Evolutionary conservation across 2,888 invertebrate genomes (phyloP).

Genomic region (Syrphus vitripennis): DNA sequence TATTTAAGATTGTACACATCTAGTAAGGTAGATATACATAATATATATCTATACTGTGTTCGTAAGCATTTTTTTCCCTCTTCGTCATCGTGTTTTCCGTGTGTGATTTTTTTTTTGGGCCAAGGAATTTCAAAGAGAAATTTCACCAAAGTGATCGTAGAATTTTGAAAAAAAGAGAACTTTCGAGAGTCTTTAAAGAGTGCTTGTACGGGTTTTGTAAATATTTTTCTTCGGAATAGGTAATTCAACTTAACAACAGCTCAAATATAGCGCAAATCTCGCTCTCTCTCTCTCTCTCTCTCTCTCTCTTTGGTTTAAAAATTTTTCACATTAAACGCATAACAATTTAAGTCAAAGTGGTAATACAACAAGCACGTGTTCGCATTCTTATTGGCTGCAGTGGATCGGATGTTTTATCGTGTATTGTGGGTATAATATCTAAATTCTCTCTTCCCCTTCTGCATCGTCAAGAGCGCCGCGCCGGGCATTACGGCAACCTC

Average conservation of each 20-base stretch:
- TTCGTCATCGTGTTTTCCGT: constrained; percentile 6
- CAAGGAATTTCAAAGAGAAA: constrained; percentile 55
- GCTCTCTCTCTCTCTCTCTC: not conserved
- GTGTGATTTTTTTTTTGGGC: not conserved
- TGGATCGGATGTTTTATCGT: constrained; percentile 68
- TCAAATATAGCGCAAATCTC: not conserved
- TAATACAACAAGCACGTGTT: constrained; percentile 65
- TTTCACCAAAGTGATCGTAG: constrained; percentile 60
- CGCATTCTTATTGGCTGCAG: constrained; percentile 59
- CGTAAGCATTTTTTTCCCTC: constrained; percentile 46
- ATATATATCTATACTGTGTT: constrained; percentile 49
- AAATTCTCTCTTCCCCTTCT: constrained; percentile 21
- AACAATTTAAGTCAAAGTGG: constrained; percentile 13
- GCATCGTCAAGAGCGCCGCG: not conserved
- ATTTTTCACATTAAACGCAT: not conserved
- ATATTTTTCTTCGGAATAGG: constrained; percentile 8
- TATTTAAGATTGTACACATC: constrained; percentile 47
- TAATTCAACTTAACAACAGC: not conserved
- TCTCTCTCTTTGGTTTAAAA: too few relatives aligned
- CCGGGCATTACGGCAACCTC: not conserved
- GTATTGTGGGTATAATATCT: constrained; percentile 48
- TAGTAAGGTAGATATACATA: not conserved
- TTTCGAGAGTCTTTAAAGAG: constrained; percentile 33
- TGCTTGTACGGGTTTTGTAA: constrained; percentile 22
- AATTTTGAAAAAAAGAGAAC: constrained; percentile 16